These are phyloP conservation scores for Oryzias javanicus DNA, from an alignment of 2,113 vertebrate genomes.

Conservation along the genomic window DNA sequence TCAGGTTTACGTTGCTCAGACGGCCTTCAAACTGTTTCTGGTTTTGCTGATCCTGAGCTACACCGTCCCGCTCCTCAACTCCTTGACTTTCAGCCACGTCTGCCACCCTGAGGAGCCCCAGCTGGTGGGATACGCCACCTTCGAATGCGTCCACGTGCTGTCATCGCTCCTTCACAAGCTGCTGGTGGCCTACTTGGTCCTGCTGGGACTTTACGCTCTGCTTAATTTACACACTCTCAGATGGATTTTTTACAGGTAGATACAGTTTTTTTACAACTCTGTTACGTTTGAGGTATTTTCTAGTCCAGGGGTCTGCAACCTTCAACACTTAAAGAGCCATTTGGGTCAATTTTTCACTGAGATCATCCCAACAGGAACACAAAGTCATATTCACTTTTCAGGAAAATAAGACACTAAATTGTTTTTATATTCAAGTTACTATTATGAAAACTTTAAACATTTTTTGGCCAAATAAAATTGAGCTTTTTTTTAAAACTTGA, in stretches of 20 bases:
- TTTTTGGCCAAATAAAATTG: too few species aligned
- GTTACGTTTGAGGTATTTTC: too few species aligned
- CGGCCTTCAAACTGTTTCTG: slow-evolving; percentile 75
- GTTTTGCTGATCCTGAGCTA: slow-evolving; percentile 75
- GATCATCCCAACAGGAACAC: too few species aligned
- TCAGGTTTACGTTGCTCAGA: slow-evolving; percentile 81
- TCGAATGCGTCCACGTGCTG: slow-evolving; percentile 79
- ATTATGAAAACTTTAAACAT: too few species aligned
- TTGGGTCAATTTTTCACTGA: too few species aligned
- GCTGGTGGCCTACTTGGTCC: slow-evolving; percentile 73
- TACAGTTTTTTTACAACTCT: neutral
- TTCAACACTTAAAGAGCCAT: too few species aligned
- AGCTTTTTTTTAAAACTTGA: too few species aligned
- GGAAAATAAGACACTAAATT: too few species aligned
- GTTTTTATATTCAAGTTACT: too few species aligned
- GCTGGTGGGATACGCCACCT: slow-evolving; percentile 74
- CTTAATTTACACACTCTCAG: slow-evolving; percentile 74
- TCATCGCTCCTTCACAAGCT: slow-evolving; percentile 79
- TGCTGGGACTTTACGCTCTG: slow-evolving; percentile 75
- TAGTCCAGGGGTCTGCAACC: too few species aligned
- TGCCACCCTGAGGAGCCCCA: slow-evolving; percentile 67
- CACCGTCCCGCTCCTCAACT: slow-evolving; percentile 72
- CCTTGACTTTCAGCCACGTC: slow-evolving; percentile 74
- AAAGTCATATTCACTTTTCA: too few species aligned
- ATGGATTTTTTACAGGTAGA: slow-evolving; percentile 75